Evolutionary conservation across 2,888 invertebrate genomes (phyloP).

Genomic region (Drosophila heteroneura): DNA sequence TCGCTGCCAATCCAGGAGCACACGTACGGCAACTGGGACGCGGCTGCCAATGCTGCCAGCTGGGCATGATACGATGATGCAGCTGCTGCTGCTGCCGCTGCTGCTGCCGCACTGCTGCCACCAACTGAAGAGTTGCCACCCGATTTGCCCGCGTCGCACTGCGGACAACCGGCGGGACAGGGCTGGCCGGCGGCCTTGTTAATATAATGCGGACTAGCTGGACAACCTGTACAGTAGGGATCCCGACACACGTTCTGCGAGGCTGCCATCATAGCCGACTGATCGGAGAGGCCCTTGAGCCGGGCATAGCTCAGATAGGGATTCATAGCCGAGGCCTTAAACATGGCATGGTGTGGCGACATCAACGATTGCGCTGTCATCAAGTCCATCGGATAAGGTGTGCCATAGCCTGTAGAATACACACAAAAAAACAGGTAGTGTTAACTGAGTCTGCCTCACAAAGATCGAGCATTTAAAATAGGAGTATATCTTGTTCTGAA

Average conservation of each 20-base stretch:
- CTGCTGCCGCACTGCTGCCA: conserved; percentile 64
- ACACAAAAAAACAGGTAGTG: background rate
- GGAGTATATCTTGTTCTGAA: background rate
- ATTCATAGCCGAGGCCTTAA: conserved; percentile 90
- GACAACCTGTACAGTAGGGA: conserved; percentile 96
- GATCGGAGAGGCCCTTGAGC: conserved; percentile 88
- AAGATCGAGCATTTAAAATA: background rate
- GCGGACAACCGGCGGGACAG: conserved; percentile 94
- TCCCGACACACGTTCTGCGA: conserved; percentile 93
- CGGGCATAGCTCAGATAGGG: conserved; percentile 95
- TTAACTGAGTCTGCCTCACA: background rate
- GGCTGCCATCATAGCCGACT: conserved; percentile 87
- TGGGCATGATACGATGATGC: conserved; percentile 93
- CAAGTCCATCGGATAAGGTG: conserved; percentile 90
- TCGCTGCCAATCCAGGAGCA: conserved; percentile 96
- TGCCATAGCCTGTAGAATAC: conserved; percentile 84
- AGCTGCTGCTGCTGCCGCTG: conserved; percentile 86
- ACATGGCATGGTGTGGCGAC: conserved; percentile 90
- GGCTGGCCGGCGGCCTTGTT: conserved; percentile 87
- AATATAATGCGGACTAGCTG: conserved; percentile 92
- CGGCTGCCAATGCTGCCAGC: conserved; percentile 92
- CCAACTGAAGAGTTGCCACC: conserved; percentile 34
- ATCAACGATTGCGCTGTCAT: conserved; percentile 91
- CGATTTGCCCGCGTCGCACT: conserved; percentile 88
- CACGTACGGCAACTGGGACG: conserved; percentile 93